These are phyloP conservation scores for Chaetodon trifasciatus DNA, from an alignment of 2,797 vertebrate species.

Conservation along the genomic window DNA sequence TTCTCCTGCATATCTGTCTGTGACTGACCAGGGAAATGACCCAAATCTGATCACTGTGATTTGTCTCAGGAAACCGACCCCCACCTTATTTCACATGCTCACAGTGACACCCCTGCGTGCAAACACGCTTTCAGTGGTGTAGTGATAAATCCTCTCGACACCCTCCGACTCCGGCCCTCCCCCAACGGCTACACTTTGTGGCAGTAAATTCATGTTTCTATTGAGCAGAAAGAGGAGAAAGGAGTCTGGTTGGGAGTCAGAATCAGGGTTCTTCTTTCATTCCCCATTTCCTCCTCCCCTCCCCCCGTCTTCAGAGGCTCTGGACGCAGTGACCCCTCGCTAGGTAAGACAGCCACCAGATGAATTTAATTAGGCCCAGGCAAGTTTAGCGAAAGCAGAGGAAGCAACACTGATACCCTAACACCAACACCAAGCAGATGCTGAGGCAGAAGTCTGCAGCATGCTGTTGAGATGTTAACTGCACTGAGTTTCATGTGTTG, in stretches of 20 bases:
- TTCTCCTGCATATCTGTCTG: slow-evolving; percentile 50
- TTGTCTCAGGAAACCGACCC: slow-evolving; percentile 79
- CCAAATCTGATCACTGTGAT: slow-evolving; percentile 75
- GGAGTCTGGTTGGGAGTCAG: slow-evolving; percentile 49
- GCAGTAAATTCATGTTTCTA: slow-evolving; percentile 73
- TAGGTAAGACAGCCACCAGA: slow-evolving; percentile 81
- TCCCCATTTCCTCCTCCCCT: slow-evolving; percentile 23
- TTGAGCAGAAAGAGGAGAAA: slow-evolving; percentile 55
- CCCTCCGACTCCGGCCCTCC: slow-evolving; percentile 23
- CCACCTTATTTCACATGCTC: slow-evolving; percentile 44
- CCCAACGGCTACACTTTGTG: slow-evolving; percentile 41
- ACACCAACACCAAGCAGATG: slow-evolving; percentile 44
- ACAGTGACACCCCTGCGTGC: slow-evolving; percentile 60
- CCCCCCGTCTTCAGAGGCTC: slow-evolving; percentile 47
- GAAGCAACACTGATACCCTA: slow-evolving; percentile 54
- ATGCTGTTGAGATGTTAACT: slow-evolving; percentile 23
- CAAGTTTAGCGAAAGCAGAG: slow-evolving; percentile 65
- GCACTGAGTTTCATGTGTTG: slow-evolving; percentile 17
- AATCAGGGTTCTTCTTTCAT: slow-evolving; percentile 62
- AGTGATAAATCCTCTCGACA: slow-evolving; percentile 73
- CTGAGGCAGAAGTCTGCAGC: slow-evolving; percentile 29
- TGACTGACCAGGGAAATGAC: slow-evolving; percentile 60
- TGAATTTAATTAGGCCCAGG: slow-evolving; percentile 81
- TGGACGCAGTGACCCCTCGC: slow-evolving; percentile 78
- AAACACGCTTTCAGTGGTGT: slow-evolving; percentile 53